Evolutionary conservation across 2,888 invertebrate species (phyloP), one percentile per base, ranked within the genome.

Genomic region (Ellobium chinense): DNA sequence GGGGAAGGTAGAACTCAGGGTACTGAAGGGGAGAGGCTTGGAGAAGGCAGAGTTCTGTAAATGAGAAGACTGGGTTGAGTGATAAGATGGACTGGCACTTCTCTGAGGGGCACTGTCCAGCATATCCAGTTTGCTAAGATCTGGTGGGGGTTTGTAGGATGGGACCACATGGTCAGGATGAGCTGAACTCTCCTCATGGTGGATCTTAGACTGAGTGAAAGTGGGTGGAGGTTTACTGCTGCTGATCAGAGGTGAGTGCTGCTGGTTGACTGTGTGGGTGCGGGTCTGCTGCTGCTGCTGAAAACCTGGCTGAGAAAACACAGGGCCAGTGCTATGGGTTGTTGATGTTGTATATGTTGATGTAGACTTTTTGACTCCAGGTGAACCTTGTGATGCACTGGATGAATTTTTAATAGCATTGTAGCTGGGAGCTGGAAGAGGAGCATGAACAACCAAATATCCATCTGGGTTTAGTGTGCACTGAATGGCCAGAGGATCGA

Each of bases 401-500:
- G 62, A 36, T 54, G 83, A 24, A 68, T 80, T 76, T 54, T 66
- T 78, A 37, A 83, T 31, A 34, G 84, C 75, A 69, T 74, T n/a
- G 66, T 82, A 75, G 69, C 31, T 66, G 75, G 84, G 75, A 81
- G 80, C 21, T 83, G 87, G 12, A 84, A 88, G 85, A 84, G 80
- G 87, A 85, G 27, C 87, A 86, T 91, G 90, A 1, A 91, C 87
- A 3, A 88, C 87, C 18, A 91, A 85, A 60, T 89, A 82, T 1
- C 91, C 91, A 73, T 91, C 91, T 7, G 87, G 87, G 2, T 89
- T 88, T 77, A 91, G 87, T 14, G 88, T 88, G 83, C 90, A 90
- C 80, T 89, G 89, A 21, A 91, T 78, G 5, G 87, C 83, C 78
- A 90, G 81, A 0, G 90, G 88, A 80, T 91, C 90, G 21, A 91